phyloP scores from a whole-genome alignment of 2,113 vertebrate species.

The Mirza zaza region DNA sequence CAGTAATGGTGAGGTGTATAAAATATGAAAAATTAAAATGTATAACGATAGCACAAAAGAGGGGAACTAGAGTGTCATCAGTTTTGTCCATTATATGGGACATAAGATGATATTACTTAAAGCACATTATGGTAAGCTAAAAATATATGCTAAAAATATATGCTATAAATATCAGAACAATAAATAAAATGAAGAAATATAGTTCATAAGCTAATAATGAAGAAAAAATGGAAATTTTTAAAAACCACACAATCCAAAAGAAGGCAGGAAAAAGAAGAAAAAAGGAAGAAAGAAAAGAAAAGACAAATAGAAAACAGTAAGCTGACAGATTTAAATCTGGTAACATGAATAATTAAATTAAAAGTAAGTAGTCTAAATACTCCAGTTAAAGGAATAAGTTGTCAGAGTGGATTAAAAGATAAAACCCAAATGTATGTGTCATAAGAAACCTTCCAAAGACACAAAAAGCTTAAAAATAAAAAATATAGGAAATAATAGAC shows the following conservation, averaged over 20 bases:
- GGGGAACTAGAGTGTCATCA: not conserved
- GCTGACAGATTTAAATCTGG: not conserved
- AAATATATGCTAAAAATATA: not conserved
- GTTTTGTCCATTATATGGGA: not conserved
- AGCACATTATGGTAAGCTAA: not conserved
- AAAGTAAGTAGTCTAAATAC: not conserved
- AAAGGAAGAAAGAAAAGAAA: not conserved
- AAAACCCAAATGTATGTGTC: not conserved
- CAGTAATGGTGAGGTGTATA: not conserved
- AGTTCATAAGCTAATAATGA: not conserved
- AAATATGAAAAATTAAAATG: not conserved
- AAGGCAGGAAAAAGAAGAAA: not conserved
- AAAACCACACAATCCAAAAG: not conserved
- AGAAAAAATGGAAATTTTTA: not conserved
- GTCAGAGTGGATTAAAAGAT: not conserved
- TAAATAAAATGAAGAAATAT: not conserved
- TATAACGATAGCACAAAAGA: not conserved
- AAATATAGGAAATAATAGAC: not conserved
- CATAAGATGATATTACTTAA: not conserved
- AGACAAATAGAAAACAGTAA: not conserved
- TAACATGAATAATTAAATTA: not conserved
- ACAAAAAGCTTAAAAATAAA: not conserved
- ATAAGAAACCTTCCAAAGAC: not conserved
- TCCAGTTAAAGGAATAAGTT: not conserved
- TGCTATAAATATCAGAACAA: not conserved